Conservation (phyloP, 2,888 invertebrate species). For the Dryobota labecula region DNA sequence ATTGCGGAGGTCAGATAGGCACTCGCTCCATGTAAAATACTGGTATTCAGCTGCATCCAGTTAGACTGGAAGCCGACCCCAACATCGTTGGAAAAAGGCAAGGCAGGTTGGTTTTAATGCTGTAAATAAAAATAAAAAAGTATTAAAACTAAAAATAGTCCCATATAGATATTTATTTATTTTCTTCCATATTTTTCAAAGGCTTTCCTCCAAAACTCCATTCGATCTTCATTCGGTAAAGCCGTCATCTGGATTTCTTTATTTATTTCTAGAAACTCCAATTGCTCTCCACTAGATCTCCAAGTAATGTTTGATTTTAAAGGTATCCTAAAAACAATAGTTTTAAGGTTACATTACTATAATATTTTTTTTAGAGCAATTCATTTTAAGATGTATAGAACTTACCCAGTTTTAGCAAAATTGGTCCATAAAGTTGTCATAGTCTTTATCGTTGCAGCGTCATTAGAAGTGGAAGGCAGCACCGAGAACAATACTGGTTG, state of each 20-base stretch:
- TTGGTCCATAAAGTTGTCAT: constrained; percentile 70
- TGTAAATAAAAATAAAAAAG: neutral
- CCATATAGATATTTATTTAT: constrained; percentile 1
- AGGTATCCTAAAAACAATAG: constrained; percentile 59
- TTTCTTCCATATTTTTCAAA: constrained; percentile 51
- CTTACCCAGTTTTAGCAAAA: constrained; percentile 73
- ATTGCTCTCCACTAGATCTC: constrained; percentile 42
- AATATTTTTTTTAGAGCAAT: too few relatives aligned
- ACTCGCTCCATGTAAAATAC: too few relatives aligned
- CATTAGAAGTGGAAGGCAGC: constrained; percentile 48
- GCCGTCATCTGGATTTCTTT: constrained; percentile 43
- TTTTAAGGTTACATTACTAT: neutral
- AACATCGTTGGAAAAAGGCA: neutral
- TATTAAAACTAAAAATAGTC: neutral
- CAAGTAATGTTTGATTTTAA: constrained; percentile 29
- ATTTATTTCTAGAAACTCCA: constrained; percentile 57
- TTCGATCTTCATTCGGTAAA: constrained; percentile 57
- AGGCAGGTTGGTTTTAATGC: neutral
- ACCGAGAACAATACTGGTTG: constrained; percentile 55
- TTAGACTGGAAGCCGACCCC: neutral
- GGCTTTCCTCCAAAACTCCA: constrained; percentile 60
- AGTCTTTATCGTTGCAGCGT: constrained; percentile 59
- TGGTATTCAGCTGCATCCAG: neutral
- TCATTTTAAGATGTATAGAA: neutral
- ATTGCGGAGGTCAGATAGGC: too few relatives aligned